Base-by-base conservation (phyloP, 2,113 vertebrate species). In the Sapajus apella region DNA sequence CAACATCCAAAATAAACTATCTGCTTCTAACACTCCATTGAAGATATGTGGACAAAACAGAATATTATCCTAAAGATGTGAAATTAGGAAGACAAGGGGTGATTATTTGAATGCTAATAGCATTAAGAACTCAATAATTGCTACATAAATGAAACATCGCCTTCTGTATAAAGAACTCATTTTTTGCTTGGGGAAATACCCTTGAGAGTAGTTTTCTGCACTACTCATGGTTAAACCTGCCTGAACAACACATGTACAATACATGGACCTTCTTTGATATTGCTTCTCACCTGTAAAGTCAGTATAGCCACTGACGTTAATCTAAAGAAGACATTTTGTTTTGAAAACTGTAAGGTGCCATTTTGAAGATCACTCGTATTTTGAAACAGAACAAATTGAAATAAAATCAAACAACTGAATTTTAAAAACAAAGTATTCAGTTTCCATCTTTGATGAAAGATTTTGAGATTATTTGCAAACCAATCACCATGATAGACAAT, bases 401-500 rank as follows among this genome's bases (percentile, higher is more conserved):
- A 89, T 89, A 32, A 92, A 97, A 68, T 72, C 40, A 92, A 96
- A 88, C 72, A 8, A 40, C 70, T 70, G 11, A 89, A 61, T 72
- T 85, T 87, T 56, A 87, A 81, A 92, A 93, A 72, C 14, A 85
- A 79, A 70, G 5, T 45, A 68, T 3, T 93, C 32, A 79, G 30
- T 20, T 92, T 95, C 20, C 21, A 94, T 76, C 27, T 90, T 68
- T 83, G 12, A 56, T 66, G 10, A 87, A 96, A 81, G 30, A 95
- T 72, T 64, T 87, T 40, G 9, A 96, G 97, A 58, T 86, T 9
- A 92, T 61, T 85, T 95, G 14, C 27, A 97, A 89, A 64, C 12
- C 14, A 96, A 76, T 87, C 68, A 61, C 9, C 1, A 61, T 70
- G 4, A 3, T 70, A 85, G 21, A 9, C 8, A 73, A 77, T 72